A percentile compares a stretch with the other conserved stretches of the same genome.
phyloP scores from a whole-genome alignment of 2,797 vertebrate species.

The Danio aesculapii region DNA sequence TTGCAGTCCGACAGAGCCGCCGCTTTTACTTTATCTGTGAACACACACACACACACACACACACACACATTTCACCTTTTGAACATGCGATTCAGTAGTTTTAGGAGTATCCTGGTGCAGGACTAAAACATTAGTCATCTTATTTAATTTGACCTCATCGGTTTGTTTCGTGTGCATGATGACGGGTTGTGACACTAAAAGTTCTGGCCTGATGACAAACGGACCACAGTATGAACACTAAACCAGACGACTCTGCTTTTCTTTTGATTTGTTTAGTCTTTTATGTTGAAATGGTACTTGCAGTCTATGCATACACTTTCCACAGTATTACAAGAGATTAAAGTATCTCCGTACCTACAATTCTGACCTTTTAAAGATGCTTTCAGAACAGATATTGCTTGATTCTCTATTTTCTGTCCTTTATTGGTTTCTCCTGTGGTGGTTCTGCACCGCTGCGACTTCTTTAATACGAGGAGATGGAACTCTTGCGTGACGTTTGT shows the following conservation, averaged over 20 bases:
- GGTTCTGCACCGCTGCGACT: neutral
- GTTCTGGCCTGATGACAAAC: neutral
- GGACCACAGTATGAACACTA: slow-evolving; percentile 51
- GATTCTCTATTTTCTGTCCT: slow-evolving; percentile 61
- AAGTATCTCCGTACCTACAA: slow-evolving; percentile 57
- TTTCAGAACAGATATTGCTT: slow-evolving; percentile 61
- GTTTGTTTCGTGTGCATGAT: neutral
- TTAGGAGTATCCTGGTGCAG: neutral
- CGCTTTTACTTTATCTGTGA: slow-evolving; percentile 10
- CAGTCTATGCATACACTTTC: slow-evolving; percentile 63
- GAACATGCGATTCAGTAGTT: neutral
- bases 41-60: neutral
- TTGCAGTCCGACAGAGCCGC: neutral
- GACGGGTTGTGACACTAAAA: slow-evolving; percentile 6
- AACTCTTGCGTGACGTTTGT: slow-evolving; percentile 1
- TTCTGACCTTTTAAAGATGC: slow-evolving; percentile 45
- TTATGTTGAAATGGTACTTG: slow-evolving; percentile 63
- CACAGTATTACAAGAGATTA: slow-evolving; percentile 61
- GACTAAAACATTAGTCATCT: neutral
- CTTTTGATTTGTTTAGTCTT: slow-evolving; percentile 33
- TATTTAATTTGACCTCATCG: neutral
- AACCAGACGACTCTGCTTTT: slow-evolving; percentile 52
- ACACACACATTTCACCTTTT: neutral
- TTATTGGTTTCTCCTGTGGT: neutral
- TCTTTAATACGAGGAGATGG: neutral